Base-by-base conservation (phyloP, 2,113 vertebrate species). In the Numida meleagris region DNA sequence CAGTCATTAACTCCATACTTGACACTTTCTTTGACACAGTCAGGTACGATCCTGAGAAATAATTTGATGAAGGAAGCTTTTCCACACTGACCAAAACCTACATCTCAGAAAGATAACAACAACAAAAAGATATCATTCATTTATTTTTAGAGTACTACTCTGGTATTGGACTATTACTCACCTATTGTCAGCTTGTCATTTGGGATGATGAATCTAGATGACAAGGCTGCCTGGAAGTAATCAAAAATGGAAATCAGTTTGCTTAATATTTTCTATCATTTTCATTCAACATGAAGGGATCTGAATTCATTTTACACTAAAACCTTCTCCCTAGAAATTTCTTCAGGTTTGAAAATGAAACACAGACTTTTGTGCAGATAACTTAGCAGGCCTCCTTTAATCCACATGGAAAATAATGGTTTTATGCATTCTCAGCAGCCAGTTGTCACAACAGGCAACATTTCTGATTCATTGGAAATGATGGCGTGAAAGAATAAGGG, bases 391-490 rank as follows among this genome's bases (percentile, higher is more conserved):
- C 2, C 31, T 42, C 2, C 31, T 42, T 82, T 58, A 31, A 58
- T 3, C 9, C 23, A 24, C n/a, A 25, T 33, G 27, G 20, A 79
- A 85, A 77, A 3, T 1, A 33, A 72, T 82, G 75, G 2, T 1
- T 46, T 79, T 40, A 7, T n/a, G 31, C 24, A n/a, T 53, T 33
- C 25, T 59, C 9, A 38, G 8, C 27, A 95, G 55, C 14, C 25
- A 51, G 3, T 48, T 85, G 48, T 50, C 43, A 80, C 40, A 89
- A 70, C 10, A 27, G 40, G 71, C 58, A 66, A 36, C 7, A 20
- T 63, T 88, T 82, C 45, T 83, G n/a, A 72, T 73, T 80, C 45
- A 53, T 24, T 55, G 57, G 23, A 82, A 86, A 50, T 62, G 58
- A 61, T 20, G 7, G 48, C 4, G 53, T 1, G 0, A 51, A 81